A percentile compares a stretch with the other conserved stretches of the same genome.
These are phyloP conservation scores for Tonatia bakeri DNA, from an alignment of 2,113 vertebrate genomes.

Conservation along the genomic window DNA sequence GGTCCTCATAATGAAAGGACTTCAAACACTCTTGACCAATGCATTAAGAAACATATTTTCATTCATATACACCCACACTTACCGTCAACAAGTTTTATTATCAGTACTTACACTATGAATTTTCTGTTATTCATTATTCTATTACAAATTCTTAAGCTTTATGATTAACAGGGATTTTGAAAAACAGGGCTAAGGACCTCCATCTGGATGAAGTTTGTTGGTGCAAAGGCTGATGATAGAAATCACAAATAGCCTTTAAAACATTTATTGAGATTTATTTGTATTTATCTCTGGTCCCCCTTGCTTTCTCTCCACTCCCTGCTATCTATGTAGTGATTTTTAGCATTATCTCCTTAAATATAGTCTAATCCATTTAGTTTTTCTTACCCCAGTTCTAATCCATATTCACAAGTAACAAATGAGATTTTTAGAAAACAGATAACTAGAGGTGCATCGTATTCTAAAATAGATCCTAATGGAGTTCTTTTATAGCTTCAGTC, in stretches of 20 bases:
- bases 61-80: not conserved
- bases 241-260: not conserved
- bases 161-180: not conserved
- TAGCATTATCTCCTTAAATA: not conserved
- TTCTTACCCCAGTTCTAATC: not conserved
- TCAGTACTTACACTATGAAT: not conserved
- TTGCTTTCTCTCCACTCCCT: not conserved
- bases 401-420: not conserved
- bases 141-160: not conserved
- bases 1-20: not conserved
- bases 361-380: not conserved
- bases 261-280: not conserved
- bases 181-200: not conserved
- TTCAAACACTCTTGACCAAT: not conserved
- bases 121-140: not conserved
- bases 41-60: not conserved
- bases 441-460: not conserved
- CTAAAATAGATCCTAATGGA: not conserved
- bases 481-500: not conserved
- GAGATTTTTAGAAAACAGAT: not conserved
- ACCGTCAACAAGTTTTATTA: not conserved
- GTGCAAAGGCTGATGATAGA: not conserved
- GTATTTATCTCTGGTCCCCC: not conserved
- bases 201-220: not conserved
- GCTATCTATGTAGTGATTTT: not conserved